Evolutionary conservation across 1,140 invertebrate genomes (phyloP), one percentile per base, ranked within the genome.

Genomic region (Pseudomyrmex cubaensis): DNA sequence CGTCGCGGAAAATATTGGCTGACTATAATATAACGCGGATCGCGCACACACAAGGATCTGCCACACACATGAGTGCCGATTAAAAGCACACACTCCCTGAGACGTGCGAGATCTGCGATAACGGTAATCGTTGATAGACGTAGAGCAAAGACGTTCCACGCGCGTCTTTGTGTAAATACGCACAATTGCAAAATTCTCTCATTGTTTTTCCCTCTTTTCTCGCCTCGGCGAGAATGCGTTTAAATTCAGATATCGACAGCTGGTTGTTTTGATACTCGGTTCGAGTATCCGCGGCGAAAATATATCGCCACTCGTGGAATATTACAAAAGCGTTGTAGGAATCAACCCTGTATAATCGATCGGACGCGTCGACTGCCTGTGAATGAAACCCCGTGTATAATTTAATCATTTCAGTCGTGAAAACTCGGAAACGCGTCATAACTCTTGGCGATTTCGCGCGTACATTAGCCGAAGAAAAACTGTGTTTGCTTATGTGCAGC

Each of bases 381-480:
- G 13, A 35, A 9, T 76, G 8, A 76, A 62, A 12, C 22, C 46
- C 4, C 77, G 57, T 35, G 5, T 62, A 82, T 82, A 74, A 82
- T 82, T 82, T 74, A 82, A 82, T 82, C 86, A 62, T 59, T 48
- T 3, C 10, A 17, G 13, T 66, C 69, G 67, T 35, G 67, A 82
- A 75, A 74, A 54, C 69, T 83, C 84, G 35, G 35, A 35, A 52
- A 56, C 44, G 46, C 22, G 70, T 52, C 13, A 77, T 85, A 85
- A 85, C 54, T 85, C 78, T 66, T 48, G 44, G n/a, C 69, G 77
- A 87, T 72, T 52, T 67, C 50, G 52, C 15, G 66, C 76, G 64
- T 70, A 78, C 84, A 66, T 85, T 85, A 85, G 63, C 73, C 82
- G 66, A 10, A 66, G 82, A 86, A 72, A 86, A 86, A 86, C 85